Evolutionary conservation across 1,140 invertebrate species (phyloP), one percentile per base, ranked within the genome.

Genomic region (Pseudomyrmex gracilis): DNA sequence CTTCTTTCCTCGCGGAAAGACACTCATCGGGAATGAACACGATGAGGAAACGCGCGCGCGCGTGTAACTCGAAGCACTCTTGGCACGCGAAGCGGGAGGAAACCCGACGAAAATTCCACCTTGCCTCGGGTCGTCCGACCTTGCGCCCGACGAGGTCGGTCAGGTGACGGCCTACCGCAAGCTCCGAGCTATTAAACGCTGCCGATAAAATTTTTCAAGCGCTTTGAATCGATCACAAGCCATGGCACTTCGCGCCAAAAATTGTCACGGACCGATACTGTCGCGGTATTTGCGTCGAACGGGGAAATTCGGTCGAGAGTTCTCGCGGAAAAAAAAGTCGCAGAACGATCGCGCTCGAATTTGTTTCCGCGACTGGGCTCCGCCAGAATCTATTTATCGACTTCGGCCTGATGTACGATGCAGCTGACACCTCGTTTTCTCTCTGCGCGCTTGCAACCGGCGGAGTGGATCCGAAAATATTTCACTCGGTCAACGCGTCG

Each of bases 141-240:
- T 88, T 87, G 82, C 43, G 49, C 58, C 70, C 58, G 61, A 34
- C 24, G 34, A 67, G 63, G 73, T 2, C 82, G 24, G 0, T 34
- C 67, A 84, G 73, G 85, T 87, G 86, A 77, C 34, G 7, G 7
- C 34, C 34, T 34, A 34, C 34, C 34, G 64, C 85, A 83, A 66
- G 66, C 24, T 49, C 66, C 45, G 22, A 45, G 85, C 22, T 66
- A 87, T 87, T 87, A 83, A 47, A 82, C 82, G 61, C n/a, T 85
- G 53, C 71, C 63, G 74, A 87, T 87, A 87, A 87, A 87, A 87
- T 87, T n/a, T n/a, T n/a, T n/a, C n/a, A n/a, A n/a, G n/a, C n/a
- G n/a, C n/a, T n/a, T n/a, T n/a, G n/a, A n/a, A n/a, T n/a, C n/a
- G n/a, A n/a, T n/a, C n/a, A n/a, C n/a, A n/a, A n/a, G n/a, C n/a